Percentiles rank a stretch among this genome's conserved stretches.
phyloP scores from a whole-genome alignment of 53 echinoderm and acorn worm genomes.

The Apostichopus leukothele region DNA sequence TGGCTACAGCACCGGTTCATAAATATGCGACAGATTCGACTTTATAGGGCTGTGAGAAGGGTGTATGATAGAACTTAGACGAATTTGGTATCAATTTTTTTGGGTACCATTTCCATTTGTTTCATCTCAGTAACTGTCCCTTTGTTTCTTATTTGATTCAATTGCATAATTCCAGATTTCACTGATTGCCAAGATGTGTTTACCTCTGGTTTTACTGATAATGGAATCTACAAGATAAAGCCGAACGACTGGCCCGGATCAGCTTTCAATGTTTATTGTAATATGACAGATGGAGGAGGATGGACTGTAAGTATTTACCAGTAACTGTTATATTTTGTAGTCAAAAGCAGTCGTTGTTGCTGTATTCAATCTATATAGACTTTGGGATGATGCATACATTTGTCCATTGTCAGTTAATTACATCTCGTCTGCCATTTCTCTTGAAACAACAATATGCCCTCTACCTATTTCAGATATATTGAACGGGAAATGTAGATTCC shows the following conservation, averaged over 20 bases:
- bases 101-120: no score
- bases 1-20: no score
- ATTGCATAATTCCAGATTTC: not conserved
- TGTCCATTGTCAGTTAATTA: not conserved
- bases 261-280: not conserved
- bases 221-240: not conserved
- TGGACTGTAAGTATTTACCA: conserved; percentile 3
- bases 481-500: no score
- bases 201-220: conserved; percentile 1
- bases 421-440: not conserved
- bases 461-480: not conserved
- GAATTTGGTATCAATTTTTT: not conserved
- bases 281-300: conserved; percentile 1
- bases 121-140: no score
- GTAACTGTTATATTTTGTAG: not conserved
- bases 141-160: not conserved
- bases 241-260: conserved; percentile 9
- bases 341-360: not conserved
- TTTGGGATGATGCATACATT: not conserved
- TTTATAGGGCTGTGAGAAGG: not conserved
- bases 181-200: not conserved
- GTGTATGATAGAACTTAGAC: not conserved
- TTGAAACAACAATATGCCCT: not conserved
- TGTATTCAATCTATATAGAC: not conserved
- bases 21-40: not conserved